These are phyloP conservation scores for Myrmecobius fasciatus DNA, from an alignment of 2,113 vertebrate species.

Conservation along the genomic window DNA sequence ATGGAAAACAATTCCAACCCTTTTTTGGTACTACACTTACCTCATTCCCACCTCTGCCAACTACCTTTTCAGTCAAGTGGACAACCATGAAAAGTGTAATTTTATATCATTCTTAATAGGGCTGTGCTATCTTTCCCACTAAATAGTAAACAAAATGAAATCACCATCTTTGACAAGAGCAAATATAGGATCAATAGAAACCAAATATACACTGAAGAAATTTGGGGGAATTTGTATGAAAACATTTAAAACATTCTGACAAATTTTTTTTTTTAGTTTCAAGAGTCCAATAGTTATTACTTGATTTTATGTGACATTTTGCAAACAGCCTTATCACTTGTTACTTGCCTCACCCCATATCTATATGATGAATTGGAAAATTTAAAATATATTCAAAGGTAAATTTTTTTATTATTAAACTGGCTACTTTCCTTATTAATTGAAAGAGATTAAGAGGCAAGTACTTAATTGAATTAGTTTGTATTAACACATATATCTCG, in stretches of 20 bases:
- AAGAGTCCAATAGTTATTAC: not conserved
- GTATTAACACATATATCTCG: not conserved
- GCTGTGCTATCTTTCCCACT: not conserved
- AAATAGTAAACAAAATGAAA: not conserved
- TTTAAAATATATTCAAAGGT: not conserved
- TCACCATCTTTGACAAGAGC: not conserved
- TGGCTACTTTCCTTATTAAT: not conserved
- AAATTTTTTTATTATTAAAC: constrained; percentile 32
- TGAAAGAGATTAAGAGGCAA: not conserved
- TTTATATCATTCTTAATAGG: not conserved
- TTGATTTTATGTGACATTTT: constrained; percentile 5
- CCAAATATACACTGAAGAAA: not conserved
- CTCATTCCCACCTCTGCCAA: constrained; percentile 20
- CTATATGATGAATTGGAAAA: constrained; percentile 2
- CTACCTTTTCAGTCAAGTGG: not conserved
- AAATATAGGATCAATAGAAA: not conserved
- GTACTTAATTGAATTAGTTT: not conserved
- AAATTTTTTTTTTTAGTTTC: not conserved
- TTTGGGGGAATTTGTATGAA: not conserved
- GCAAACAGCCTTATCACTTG: not conserved
- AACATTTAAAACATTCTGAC: not conserved
- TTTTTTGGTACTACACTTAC: constrained; percentile 20
- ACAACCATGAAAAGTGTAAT: not conserved
- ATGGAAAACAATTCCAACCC: not conserved
- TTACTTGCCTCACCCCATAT: not conserved